Base-by-base conservation (phyloP, 2,797 vertebrate species). In the Gymnopithys bicolor region DNA sequence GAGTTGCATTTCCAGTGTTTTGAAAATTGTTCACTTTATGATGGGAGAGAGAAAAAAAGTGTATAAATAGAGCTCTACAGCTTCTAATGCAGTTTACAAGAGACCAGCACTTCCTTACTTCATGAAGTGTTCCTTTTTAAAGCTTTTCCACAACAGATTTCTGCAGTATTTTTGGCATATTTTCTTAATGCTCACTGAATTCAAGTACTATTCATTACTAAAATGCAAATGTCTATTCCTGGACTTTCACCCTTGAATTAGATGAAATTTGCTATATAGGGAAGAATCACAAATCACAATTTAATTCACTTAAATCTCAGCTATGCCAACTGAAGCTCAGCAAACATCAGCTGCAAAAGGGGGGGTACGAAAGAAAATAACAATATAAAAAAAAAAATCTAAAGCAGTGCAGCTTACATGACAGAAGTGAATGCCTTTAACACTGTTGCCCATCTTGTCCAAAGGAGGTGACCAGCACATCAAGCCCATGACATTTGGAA, bases 401-500 rank as follows among this genome's bases (percentile, higher is more conserved):
- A 55, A 53, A 35, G 35, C 58, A 95, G 68, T 45, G 33, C 18
- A 88, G 89, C 98, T 97, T 98, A 99, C 99, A 70, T 99, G 99
- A 98, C 99, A 99, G 95, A 99, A 99, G 95, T 99, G 98, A 97
- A 99, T 99, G 82, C 99, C 99, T 75, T 99, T 98, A 76, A 99
- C 99, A 19, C 99, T 99, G 98, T 99, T 99, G 41, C 99, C 99
- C 98, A 99, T 98, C 95, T 99, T 99, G 97, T 99, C 99, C 71
- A 99, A 98, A 13, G 99, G 98, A 89, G 99, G 99, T 74, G 99
- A 99, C 99, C 99, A 99, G 93, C 99, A 99, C 99, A 99, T 99
- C 98, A 99, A 98, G 75, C 99, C 99, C 99, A 99, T 99, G 93
- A 99, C 99, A 64, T 99, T 99, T 10, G 99, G 99, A 63, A 99